These are phyloP conservation scores for Lucilia cuprina DNA, from an alignment of 1,140 invertebrate species.

Conservation along the genomic window DNA sequence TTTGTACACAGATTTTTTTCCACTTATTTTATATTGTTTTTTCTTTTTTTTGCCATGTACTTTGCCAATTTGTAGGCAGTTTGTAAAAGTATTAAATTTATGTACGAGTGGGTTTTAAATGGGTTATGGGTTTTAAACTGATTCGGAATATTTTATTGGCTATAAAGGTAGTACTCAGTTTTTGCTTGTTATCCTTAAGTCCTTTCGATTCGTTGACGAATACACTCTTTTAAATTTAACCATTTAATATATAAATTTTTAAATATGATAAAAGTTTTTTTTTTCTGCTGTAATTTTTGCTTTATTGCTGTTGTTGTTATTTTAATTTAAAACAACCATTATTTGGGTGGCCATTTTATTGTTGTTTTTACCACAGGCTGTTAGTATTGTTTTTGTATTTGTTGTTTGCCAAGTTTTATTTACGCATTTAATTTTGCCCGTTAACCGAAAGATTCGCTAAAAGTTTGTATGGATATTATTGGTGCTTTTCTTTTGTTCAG, in stretches of 20 bases:
- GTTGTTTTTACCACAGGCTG: background rate
- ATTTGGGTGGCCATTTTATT: background rate
- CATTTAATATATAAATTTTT: too few species aligned
- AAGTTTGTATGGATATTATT: background rate
- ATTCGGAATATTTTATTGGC: too few species aligned
- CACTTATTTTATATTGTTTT: conserved; percentile 17
- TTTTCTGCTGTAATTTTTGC: background rate
- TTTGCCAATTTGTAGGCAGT: background rate
- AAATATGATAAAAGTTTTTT: too few species aligned
- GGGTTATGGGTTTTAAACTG: too few species aligned
- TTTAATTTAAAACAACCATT: background rate
- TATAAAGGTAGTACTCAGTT: too few species aligned
- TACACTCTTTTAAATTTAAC: too few species aligned
- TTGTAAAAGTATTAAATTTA: background rate
- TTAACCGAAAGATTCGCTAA: background rate
- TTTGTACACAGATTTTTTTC: conserved; percentile 40
- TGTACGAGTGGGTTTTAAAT: too few species aligned
- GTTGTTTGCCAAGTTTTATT: conserved; percentile 27
- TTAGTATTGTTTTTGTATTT: background rate
- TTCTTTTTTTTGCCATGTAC: background rate
- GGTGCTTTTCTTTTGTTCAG: background rate
- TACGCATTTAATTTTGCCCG: conserved; percentile 15
- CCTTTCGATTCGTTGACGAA: background rate
- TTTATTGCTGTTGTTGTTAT: background rate
- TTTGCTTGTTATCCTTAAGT: too few species aligned